These are phyloP conservation scores for Lates calcarifer DNA, from an alignment of 2,113 vertebrate species.

Conservation along the genomic window DNA sequence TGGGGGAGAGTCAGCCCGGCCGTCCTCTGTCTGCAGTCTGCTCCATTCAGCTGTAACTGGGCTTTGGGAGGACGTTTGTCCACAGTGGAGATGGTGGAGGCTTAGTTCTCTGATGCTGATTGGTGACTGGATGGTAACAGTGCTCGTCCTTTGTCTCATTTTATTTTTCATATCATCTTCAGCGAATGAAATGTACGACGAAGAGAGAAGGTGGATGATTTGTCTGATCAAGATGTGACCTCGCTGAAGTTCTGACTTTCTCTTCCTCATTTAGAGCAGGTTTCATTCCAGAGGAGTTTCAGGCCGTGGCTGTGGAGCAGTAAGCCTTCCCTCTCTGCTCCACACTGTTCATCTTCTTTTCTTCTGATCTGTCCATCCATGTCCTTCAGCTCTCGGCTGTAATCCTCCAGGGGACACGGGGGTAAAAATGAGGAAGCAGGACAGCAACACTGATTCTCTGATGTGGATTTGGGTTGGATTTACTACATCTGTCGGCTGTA, in stretches of 20 bases:
- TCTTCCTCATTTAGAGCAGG: not conserved
- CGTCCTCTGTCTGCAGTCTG: slow-evolving; percentile 9
- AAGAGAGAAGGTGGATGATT: too few relatives aligned
- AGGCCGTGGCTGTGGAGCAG: not conserved
- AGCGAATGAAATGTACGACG: too few relatives aligned
- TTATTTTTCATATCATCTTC: too few relatives aligned
- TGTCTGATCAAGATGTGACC: too few relatives aligned
- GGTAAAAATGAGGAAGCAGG: not conserved
- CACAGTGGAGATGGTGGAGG: too few relatives aligned
- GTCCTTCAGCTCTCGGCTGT: slow-evolving; percentile 18
- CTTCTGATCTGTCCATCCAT: slow-evolving; percentile 23
- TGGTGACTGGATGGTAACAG: too few relatives aligned
- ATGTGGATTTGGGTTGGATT: not conserved
- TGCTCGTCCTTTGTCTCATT: too few relatives aligned
- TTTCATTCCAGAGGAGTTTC: slow-evolving; percentile 1
- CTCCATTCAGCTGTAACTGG: not conserved
- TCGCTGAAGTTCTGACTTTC: not conserved
- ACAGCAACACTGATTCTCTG: not conserved
- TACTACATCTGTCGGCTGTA: not conserved
- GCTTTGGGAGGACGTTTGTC: not conserved
- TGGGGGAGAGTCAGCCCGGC: not conserved
- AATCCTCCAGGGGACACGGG: slow-evolving; percentile 18
- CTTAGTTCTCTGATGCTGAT: too few relatives aligned
- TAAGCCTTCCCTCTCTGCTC: not conserved
- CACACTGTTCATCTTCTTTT: not conserved